Percentiles rank a stretch among this genome's conserved stretches.
phyloP scores from a whole-genome alignment of 2,113 vertebrate genomes.

The Epinephelus cyanopodus region DNA sequence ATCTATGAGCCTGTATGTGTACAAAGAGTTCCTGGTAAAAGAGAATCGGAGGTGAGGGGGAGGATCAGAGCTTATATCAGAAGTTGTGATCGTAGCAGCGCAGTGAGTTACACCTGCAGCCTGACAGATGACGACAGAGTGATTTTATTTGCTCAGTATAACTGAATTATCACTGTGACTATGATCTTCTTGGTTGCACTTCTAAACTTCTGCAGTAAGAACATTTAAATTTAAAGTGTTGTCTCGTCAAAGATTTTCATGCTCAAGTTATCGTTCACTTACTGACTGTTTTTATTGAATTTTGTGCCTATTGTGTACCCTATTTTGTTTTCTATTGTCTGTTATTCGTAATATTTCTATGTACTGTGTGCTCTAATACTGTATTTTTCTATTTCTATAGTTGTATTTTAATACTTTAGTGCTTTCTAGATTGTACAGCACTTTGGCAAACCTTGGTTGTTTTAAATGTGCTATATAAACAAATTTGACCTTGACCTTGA shows the following conservation, averaged over 20 bases:
- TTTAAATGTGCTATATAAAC: too few species aligned
- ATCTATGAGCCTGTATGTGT: background rate
- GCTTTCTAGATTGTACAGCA: too few species aligned
- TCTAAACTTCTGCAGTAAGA: constrained; percentile 3
- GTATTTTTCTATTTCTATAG: too few species aligned
- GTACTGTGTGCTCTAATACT: too few species aligned
- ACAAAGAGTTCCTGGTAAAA: background rate
- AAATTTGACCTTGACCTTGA: too few species aligned
- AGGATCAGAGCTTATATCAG: background rate
- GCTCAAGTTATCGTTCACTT: background rate
- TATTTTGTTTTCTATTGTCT: too few species aligned
- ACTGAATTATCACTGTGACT: background rate
- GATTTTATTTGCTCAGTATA: too few species aligned
- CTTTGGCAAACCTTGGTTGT: too few species aligned
- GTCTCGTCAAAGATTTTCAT: background rate
- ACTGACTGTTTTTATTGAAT: too few species aligned
- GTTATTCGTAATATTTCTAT: too few species aligned
- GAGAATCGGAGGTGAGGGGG: background rate
- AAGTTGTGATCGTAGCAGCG: background rate
- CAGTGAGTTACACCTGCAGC: background rate
- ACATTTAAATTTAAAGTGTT: background rate
- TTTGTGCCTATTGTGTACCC: too few species aligned
- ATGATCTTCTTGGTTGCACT: background rate
- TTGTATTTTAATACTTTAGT: too few species aligned
- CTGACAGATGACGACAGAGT: background rate